Base-by-base conservation (phyloP, 1,140 invertebrate genomes). In the Vanessa atalanta region DNA sequence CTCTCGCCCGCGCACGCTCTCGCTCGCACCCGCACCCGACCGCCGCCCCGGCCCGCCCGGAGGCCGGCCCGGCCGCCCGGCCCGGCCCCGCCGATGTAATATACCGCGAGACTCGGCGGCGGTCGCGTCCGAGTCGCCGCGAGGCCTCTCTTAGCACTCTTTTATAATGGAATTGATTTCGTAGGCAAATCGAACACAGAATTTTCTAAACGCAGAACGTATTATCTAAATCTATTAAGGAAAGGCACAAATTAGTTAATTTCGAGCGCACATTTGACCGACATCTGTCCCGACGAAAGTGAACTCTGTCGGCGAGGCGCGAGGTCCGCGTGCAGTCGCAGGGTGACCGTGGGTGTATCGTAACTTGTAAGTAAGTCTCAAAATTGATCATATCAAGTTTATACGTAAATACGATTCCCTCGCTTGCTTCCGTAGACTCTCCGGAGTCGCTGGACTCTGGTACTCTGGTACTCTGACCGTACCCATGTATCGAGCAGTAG, bases 321-420 rank as follows among this genome's bases (percentile, higher is more conserved):
- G 7, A 6, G 48, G 48, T 14, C 11, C 48, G 11, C 15, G 7
- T 50, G 15, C 11, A 50, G 11, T 50, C 13, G 48, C 4, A 43
- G 16, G 5, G 14, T n/a, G 31, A n/a, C 15, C 9, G 60, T 23
- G 67, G 73, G 61, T 55, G 53, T 65, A 13, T 61, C 65, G 70
- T 43, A 43, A 43, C 37, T 43, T 43, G 1, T 43, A 65, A 65
- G 11, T 74, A 75, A 82, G 84, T 89, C 79, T 88, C 79, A 85
- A 87, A 89, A 85, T 87, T 83, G 65, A 89, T 92, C 90, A 92
- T 92, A 92, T 92, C 90, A 92, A 90, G 83, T 88, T 88, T 90
- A 92, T 92, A 92, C 90, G 90, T 92, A 91, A 89, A 77, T 64
- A 78, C 73, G 73, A 74, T 80, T 72, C 80, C 79, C 82, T 83